Conservation (phyloP, 2,113 vertebrate species). For the Calidris pygmaea region DNA sequence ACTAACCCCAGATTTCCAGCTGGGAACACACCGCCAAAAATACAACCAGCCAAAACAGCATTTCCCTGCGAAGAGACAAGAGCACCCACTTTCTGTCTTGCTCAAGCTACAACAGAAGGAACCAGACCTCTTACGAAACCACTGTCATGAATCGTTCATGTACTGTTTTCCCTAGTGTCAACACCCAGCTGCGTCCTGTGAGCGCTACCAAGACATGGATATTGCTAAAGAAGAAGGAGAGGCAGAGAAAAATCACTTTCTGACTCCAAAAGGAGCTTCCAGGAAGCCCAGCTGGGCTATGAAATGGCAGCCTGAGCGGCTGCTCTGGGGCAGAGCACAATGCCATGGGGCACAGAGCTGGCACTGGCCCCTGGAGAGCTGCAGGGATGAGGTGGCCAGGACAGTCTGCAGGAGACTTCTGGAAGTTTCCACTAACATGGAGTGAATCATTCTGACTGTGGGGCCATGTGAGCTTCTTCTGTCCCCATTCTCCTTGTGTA, state of each 20-base stretch:
- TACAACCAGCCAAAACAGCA: not conserved
- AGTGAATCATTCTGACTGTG: not conserved
- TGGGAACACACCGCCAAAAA: not conserved
- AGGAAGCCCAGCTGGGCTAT: not conserved
- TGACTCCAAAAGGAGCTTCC: not conserved
- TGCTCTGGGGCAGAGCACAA: not conserved
- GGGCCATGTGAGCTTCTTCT: not conserved
- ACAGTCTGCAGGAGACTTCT: not conserved
- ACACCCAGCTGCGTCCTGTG: not conserved
- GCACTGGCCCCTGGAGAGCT: not conserved
- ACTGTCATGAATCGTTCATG: rapidly evolving
- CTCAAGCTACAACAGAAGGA: not conserved
- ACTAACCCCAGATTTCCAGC: not conserved
- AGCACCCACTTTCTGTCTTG: not conserved
- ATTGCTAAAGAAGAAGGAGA: not conserved
- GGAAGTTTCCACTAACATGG: not conserved
- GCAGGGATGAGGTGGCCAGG: not conserved
- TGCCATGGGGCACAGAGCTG: rapidly evolving
- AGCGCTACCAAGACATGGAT: not conserved
- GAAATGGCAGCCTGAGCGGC: not conserved
- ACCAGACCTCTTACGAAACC: not conserved
- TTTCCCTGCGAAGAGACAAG: not conserved
- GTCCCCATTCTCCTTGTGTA: not conserved
- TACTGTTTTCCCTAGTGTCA: not conserved
- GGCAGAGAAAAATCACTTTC: not conserved